Evolutionary conservation across 1,140 invertebrate genomes (phyloP).

Genomic region (Oreohelix idahoensis): DNA sequence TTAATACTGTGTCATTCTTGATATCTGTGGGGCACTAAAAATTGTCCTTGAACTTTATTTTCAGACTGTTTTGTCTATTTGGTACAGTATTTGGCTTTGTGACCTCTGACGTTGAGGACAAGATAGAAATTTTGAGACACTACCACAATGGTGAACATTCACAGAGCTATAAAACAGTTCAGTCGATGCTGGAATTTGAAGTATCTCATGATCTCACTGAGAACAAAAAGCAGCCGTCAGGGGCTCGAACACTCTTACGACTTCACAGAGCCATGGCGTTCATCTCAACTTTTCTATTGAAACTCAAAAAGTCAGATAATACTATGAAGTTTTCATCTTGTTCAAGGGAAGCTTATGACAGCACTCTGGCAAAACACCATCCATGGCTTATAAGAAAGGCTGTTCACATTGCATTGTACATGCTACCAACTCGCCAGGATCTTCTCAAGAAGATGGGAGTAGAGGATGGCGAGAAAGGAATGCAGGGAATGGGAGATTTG

Average conservation of each 20-base stretch:
- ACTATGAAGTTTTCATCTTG: conserved; percentile 81
- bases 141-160: conserved; percentile 77
- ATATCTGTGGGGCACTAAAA: no score
- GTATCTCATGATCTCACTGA: conserved; percentile 80
- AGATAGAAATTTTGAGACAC: conserved; percentile 85
- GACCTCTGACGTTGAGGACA: conserved; percentile 87
- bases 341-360: conserved; percentile 85
- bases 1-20: no score
- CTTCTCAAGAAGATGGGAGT: conserved; percentile 56
- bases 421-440: conserved; percentile 80
- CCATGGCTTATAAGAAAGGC: conserved; percentile 80
- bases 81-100: conserved; percentile 93
- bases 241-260: conserved; percentile 85
- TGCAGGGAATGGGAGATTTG: conserved; percentile 37
- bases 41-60: conserved; percentile 49
- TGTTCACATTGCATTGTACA: conserved; percentile 89
- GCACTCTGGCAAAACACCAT: conserved; percentile 89
- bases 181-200: conserved; percentile 91
- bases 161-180: conserved; percentile 83
- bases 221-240: conserved; percentile 65
- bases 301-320: conserved; percentile 80
- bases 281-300: conserved; percentile 85
- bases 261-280: conserved; percentile 95
- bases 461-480: conserved; percentile 43
- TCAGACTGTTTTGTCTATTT: conserved; percentile 89